Conservation (phyloP, 2,888 invertebrate species). For the Galerucella nymphaeae region DNA sequence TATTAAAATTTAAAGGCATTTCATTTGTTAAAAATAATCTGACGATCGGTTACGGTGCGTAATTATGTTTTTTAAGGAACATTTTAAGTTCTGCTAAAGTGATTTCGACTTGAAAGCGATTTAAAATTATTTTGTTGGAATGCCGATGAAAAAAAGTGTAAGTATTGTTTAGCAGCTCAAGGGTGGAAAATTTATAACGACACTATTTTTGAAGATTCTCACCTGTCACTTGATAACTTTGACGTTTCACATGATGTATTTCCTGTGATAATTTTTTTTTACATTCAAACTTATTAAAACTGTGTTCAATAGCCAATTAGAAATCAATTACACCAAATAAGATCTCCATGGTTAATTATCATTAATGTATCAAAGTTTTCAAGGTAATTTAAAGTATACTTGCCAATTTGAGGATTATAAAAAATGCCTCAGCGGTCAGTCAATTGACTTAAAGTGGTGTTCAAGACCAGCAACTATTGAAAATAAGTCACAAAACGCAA, state of each 20-base stretch:
- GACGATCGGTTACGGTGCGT: conserved; percentile 3
- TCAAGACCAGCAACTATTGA: background rate
- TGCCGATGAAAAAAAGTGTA: background rate
- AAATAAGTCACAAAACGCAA: background rate
- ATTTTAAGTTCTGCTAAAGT: background rate
- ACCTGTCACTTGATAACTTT: no score
- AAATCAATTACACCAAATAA: no score
- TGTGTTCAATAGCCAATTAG: no score
- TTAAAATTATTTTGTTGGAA: background rate
- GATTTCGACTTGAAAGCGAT: background rate
- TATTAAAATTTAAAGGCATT: conserved; percentile 4
- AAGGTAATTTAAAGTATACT: no score
- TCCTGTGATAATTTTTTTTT: no score
- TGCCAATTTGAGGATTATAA: background rate
- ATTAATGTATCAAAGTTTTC: no score
- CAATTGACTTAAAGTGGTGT: background rate
- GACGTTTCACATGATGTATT: no score
- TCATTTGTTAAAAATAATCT: conserved; percentile 14
- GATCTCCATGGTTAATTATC: no score
- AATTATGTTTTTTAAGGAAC: conserved; percentile 1
- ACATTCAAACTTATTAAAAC: no score
- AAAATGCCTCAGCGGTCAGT: background rate
- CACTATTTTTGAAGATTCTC: no score
- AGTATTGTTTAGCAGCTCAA: no score
- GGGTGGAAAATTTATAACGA: no score